Conservation (phyloP, 2,888 invertebrate genomes). For the Clanis bilineata region DNA sequence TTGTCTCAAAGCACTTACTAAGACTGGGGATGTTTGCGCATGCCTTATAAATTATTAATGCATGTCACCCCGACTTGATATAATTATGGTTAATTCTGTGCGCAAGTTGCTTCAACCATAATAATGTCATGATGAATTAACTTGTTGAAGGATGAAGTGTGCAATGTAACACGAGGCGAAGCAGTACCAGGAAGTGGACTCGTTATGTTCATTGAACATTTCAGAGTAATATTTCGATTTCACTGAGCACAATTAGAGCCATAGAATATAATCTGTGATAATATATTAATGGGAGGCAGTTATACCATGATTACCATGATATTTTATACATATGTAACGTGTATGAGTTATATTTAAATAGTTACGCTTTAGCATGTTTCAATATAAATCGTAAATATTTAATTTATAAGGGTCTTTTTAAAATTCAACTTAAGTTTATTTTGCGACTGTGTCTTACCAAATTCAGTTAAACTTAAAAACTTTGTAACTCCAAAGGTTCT, state of each 20-base stretch:
- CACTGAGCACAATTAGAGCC: constrained; percentile 43
- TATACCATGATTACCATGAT: background rate
- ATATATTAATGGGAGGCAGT: background rate
- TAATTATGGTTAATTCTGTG: constrained; percentile 19
- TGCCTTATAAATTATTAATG: constrained; percentile 20
- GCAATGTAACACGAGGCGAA: constrained; percentile 34
- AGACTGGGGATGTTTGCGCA: background rate
- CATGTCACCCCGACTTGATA: constrained; percentile 16
- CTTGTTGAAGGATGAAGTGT: constrained; percentile 30
- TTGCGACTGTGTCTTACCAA: no score
- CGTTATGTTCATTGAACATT: constrained; percentile 51
- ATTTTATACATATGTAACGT: background rate
- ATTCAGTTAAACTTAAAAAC: no score
- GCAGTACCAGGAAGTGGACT: constrained; percentile 41
- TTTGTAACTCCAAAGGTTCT: no score
- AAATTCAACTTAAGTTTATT: no score
- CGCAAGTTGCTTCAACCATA: constrained; percentile 28
- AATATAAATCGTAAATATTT: no score
- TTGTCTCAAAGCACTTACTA: background rate
- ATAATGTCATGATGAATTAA: constrained; percentile 35
- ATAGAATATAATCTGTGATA: background rate
- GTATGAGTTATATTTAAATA: no score
- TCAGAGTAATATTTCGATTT: constrained; percentile 50
- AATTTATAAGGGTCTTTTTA: no score
- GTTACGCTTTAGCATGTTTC: no score